Conservation (phyloP, 1,140 invertebrate species). For the Kradibia gibbosae region DNA sequence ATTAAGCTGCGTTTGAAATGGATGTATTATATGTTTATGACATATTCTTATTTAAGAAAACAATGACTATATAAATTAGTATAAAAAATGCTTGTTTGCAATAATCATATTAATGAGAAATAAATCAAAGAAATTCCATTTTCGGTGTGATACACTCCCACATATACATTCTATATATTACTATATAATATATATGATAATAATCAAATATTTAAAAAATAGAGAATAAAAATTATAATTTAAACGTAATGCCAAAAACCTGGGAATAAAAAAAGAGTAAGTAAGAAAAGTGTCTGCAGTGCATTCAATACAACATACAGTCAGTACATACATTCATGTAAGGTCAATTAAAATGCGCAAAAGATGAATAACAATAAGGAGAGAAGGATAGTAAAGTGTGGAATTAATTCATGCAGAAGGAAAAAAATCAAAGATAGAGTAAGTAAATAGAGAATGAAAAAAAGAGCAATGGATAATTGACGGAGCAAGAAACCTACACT, state of each 20-base stretch:
- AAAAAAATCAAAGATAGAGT: constrained; percentile 35
- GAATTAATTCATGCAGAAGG: constrained; percentile 38
- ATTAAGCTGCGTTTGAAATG: neutral
- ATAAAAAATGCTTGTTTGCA: neutral
- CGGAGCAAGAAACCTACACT: constrained; percentile 58
- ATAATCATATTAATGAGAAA: neutral
- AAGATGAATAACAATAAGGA: constrained; percentile 50
- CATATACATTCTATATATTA: neutral
- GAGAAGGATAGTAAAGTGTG: constrained; percentile 37
- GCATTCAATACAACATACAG: constrained; percentile 9
- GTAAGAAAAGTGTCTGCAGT: constrained; percentile 32
- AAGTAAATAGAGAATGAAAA: constrained; percentile 42
- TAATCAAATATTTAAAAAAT: neutral
- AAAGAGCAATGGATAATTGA: constrained; percentile 57
- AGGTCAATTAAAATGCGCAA: constrained; percentile 48
- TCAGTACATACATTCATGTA: constrained; percentile 7
- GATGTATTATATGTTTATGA: neutral
- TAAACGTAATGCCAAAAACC: neutral
- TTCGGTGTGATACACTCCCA: neutral
- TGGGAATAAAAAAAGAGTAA: constrained; percentile 10
- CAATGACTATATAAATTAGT: neutral
- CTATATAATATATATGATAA: no score
- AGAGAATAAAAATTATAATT: neutral
- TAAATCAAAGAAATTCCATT: neutral
- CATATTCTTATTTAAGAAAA: neutral